phyloP scores from a whole-genome alignment of 2,797 vertebrate genomes.

The Salarias fasciatus region DNA sequence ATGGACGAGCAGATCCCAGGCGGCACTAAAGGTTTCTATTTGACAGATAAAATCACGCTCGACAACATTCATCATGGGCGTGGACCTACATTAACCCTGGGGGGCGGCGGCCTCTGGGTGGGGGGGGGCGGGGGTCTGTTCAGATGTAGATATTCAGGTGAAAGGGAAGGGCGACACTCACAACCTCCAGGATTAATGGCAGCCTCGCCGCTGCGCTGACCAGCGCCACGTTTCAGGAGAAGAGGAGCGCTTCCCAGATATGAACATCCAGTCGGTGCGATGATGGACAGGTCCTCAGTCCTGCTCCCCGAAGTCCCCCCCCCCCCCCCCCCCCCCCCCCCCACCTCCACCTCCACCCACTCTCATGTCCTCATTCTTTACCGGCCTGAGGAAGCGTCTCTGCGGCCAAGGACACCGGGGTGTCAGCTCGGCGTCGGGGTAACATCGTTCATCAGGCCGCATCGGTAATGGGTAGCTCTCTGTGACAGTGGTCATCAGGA shows the following conservation, averaged over 20 bases:
- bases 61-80: slow-evolving; percentile 63
- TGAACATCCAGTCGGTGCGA: slow-evolving; percentile 67
- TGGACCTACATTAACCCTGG: slow-evolving; percentile 65
- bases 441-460: slow-evolving; percentile 81
- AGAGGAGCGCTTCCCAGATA: slow-evolving; percentile 43
- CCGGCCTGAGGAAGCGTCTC: slow-evolving; percentile 65
- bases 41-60: slow-evolving; percentile 66
- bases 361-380: slow-evolving; percentile 72
- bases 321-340: slow-evolving; percentile 8
- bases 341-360: slow-evolving; percentile 59
- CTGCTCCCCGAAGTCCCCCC: slow-evolving; percentile 66
- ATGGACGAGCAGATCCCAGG: slow-evolving; percentile 59
- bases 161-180: slow-evolving; percentile 75
- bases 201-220: slow-evolving; percentile 65
- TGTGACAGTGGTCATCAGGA: slow-evolving; percentile 85
- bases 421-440: slow-evolving; percentile 76
- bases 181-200: slow-evolving; percentile 74
- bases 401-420: slow-evolving; percentile 80
- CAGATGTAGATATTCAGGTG: slow-evolving; percentile 75
- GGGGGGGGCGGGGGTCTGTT: slow-evolving; percentile 62
- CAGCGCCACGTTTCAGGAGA: slow-evolving; percentile 62
- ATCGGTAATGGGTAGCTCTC: slow-evolving; percentile 83
- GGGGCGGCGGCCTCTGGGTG: slow-evolving; percentile 52
- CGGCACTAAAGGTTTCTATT: slow-evolving; percentile 51
- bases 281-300: slow-evolving; percentile 78